phyloP scores from a whole-genome alignment of 2,113 vertebrate genomes.

The Grallaria varia region DNA sequence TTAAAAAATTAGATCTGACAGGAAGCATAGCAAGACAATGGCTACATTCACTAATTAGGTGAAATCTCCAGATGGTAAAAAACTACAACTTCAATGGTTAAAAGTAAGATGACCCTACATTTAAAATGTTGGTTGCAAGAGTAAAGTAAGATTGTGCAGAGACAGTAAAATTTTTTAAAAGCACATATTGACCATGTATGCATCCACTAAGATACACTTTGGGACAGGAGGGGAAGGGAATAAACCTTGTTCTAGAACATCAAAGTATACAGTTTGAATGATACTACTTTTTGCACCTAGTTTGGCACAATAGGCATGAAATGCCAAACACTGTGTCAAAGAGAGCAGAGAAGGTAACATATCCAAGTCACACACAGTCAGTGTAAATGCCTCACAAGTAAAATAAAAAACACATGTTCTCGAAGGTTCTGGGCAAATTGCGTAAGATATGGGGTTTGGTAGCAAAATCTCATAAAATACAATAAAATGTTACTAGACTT shows the following conservation, averaged over 20 bases:
- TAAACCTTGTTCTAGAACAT: neutral
- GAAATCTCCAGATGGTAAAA: neutral
- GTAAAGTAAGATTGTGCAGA: neutral
- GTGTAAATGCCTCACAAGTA: neutral
- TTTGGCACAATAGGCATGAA: neutral
- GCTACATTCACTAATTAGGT: neutral
- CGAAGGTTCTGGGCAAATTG: neutral
- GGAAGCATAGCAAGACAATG: neutral
- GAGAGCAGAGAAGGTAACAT: fast-evolving
- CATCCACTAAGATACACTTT: neutral
- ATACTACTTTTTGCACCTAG: neutral
- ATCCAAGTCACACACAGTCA: neutral
- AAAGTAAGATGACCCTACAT: neutral
- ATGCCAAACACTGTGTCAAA: neutral
- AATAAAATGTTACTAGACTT: neutral
- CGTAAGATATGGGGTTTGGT: neutral
- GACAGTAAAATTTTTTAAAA: neutral
- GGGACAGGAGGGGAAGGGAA: neutral
- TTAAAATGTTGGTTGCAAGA: neutral
- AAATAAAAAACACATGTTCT: neutral
- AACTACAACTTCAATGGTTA: neutral
- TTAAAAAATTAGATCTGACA: neutral
- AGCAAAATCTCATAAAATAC: neutral
- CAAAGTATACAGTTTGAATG: neutral
- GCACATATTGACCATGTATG: neutral